Evolutionary conservation across 2,113 vertebrate genomes (phyloP).

Genomic region (Peromyscus leucopus): DNA sequence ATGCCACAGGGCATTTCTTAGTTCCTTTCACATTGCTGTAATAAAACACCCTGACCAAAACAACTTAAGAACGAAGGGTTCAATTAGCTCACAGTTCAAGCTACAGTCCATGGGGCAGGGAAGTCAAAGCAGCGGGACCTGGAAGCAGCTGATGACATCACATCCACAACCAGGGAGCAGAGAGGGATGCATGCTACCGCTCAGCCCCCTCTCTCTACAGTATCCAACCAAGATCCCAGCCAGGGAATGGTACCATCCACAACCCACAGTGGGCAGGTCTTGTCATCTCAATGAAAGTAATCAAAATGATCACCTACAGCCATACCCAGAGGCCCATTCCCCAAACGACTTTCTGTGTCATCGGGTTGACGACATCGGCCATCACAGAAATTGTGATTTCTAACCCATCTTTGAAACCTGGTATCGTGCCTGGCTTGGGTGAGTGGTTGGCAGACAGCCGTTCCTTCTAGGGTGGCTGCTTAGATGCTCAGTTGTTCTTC

Average conservation of each 20-base stretch:
- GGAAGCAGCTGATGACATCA: not conserved
- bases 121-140: not conserved
- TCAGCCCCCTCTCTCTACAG: no score
- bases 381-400: not conserved
- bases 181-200: not conserved
- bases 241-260: not conserved
- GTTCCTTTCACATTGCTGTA: not conserved
- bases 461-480: not conserved
- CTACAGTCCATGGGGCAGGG: not conserved
- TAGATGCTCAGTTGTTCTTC: not conserved
- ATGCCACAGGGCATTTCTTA: not conserved
- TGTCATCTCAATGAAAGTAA: not conserved
- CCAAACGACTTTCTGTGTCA: not conserved
- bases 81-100: not conserved
- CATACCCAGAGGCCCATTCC: not conserved
- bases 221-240: not conserved
- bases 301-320: not conserved
- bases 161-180: not conserved
- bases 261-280: not conserved
- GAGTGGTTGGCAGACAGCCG: not conserved
- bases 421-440: not conserved
- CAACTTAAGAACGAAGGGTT: not conserved
- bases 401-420: not conserved
- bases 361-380: not conserved
- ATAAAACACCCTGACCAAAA: not conserved